phyloP scores from a whole-genome alignment of 2,113 vertebrate species.

The Neodon shergylaensis region DNA sequence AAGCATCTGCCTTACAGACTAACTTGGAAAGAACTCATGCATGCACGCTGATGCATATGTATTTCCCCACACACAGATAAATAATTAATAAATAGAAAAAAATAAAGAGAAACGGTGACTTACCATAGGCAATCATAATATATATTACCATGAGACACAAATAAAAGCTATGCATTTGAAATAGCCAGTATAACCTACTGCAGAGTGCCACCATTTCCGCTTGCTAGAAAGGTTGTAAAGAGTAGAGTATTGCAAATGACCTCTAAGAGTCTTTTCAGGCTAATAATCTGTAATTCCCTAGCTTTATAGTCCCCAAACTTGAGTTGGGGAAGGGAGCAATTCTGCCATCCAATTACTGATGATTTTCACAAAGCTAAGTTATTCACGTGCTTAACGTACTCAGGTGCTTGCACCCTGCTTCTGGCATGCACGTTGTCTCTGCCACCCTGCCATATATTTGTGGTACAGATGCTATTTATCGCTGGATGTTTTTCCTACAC shows the following conservation, averaged over 20 bases:
- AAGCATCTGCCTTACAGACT: background rate
- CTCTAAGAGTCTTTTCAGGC: background rate
- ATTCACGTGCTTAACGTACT: background rate
- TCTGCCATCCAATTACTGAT: background rate
- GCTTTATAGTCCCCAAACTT: background rate
- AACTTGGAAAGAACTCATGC: background rate
- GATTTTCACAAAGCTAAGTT: background rate
- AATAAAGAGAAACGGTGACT: background rate
- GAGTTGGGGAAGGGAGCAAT: background rate
- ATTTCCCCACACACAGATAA: no score
- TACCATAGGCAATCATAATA: background rate
- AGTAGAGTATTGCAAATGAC: background rate
- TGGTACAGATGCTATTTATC: background rate
- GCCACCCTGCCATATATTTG: background rate
- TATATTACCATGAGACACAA: background rate
- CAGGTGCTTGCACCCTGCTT: background rate
- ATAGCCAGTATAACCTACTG: background rate
- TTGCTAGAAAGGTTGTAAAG: background rate
- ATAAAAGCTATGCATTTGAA: background rate
- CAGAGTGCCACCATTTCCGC: background rate
- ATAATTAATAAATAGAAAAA: no score
- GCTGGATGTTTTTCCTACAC: background rate
- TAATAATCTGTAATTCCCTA: constrained; percentile 2
- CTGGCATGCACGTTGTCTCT: background rate
- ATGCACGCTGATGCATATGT: no score